Evolutionary conservation across 2,888 invertebrate species (phyloP).

Genomic region (Ornithoptera alexandrae): DNA sequence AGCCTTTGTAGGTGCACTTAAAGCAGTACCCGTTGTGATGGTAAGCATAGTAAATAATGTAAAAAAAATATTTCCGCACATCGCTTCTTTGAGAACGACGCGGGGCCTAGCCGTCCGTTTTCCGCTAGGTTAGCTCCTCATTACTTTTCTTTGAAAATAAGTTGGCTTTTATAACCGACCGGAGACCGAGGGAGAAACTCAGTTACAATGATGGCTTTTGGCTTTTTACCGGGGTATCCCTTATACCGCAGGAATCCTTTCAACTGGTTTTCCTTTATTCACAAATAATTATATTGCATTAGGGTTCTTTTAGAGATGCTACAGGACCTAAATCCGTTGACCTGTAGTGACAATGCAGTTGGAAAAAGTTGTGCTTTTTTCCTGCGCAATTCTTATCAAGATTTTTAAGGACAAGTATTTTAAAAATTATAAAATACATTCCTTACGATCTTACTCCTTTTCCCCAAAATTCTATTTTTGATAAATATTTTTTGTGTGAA

Average conservation of each 20-base stretch:
- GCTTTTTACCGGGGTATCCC: constrained; percentile 57
- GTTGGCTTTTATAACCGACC: constrained; percentile 70
- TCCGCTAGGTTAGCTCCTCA: constrained; percentile 76
- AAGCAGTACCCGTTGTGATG: constrained; percentile 50
- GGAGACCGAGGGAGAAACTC: constrained; percentile 65
- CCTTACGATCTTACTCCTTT: constrained; percentile 15
- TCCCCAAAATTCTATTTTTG: too few relatives aligned
- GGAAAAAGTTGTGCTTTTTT: constrained; percentile 43
- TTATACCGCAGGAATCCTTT: constrained; percentile 55
- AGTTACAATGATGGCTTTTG: constrained; percentile 72
- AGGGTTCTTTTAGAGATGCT: constrained; percentile 56
- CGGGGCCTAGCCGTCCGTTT: constrained; percentile 58
- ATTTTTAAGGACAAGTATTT: not conserved
- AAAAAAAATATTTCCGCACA: constrained; percentile 60
- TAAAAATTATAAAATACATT: not conserved
- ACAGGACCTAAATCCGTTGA: constrained; percentile 56
- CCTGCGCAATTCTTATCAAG: not conserved
- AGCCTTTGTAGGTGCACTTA: constrained; percentile 55
- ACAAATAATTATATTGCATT: constrained; percentile 65
- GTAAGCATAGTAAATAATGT: constrained; percentile 57
- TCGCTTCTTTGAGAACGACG: constrained; percentile 52
- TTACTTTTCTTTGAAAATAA: constrained; percentile 73
- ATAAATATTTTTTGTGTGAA: too few relatives aligned
- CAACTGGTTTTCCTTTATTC: constrained; percentile 57
- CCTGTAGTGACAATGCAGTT: constrained; percentile 68